phyloP scores from a whole-genome alignment of 2,888 invertebrate genomes.

The Mycalesis mineus region DNA sequence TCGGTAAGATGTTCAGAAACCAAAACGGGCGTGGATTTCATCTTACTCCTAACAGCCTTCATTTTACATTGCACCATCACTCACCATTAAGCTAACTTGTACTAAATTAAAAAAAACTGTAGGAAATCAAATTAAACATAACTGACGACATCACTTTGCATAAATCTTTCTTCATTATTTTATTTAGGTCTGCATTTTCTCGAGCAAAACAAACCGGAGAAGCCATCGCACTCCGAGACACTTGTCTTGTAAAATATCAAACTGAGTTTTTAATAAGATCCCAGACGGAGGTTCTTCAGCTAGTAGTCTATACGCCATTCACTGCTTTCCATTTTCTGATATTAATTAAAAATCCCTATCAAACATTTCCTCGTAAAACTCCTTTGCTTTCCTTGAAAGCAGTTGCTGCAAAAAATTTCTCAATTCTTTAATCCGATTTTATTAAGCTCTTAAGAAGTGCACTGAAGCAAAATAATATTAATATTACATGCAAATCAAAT shows the following conservation, averaged over 20 bases:
- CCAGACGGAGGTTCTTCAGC: slow-evolving; percentile 5
- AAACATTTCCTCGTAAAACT: slow-evolving; percentile 21
- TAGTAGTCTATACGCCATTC: slow-evolving; percentile 2
- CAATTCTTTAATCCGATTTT: slow-evolving; percentile 15
- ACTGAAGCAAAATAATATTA: slow-evolving; percentile 15
- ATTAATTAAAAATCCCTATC: slow-evolving; percentile 28
- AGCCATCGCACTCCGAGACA: background rate
- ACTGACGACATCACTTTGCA: too few species aligned
- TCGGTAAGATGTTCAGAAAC: too few species aligned
- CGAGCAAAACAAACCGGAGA: background rate
- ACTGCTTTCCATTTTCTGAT: slow-evolving; percentile 15
- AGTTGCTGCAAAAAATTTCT: slow-evolving; percentile 6
- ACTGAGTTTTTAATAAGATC: slow-evolving; percentile 6
- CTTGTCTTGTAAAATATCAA: background rate
- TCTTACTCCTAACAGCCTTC: too few species aligned
- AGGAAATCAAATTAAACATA: too few species aligned
- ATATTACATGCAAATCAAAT: background rate
- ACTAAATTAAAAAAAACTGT: too few species aligned
- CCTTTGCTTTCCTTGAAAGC: slow-evolving; percentile 7
- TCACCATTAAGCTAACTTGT: too few species aligned
- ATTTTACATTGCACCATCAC: too few species aligned
- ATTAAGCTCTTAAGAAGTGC: slow-evolving; percentile 18
- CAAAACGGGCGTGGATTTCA: too few species aligned
- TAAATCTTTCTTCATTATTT: too few species aligned
- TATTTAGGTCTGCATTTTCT: background rate